These are phyloP conservation scores for Polypedilum vanderplanki DNA, from an alignment of 1,140 invertebrate species.

Conservation along the genomic window DNA sequence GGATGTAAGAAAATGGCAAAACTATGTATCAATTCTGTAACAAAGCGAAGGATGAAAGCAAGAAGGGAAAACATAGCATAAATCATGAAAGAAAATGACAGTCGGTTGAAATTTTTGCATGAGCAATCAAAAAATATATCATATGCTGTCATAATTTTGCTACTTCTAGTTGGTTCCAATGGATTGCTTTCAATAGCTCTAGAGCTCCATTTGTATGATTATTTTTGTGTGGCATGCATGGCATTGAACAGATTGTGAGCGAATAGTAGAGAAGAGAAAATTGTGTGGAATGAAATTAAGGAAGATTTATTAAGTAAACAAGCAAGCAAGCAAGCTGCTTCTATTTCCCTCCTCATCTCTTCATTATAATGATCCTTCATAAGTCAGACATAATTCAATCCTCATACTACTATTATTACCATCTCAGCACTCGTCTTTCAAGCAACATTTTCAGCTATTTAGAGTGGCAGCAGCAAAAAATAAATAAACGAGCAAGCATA, in stretches of 20 bases:
- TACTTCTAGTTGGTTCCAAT: neutral
- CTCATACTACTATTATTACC: neutral
- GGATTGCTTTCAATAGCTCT: neutral
- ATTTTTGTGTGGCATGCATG: neutral
- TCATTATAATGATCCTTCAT: constrained; percentile 23
- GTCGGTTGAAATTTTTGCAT: constrained; percentile 14
- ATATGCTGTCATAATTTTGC: neutral
- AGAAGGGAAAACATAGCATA: constrained; percentile 15
- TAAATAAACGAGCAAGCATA: neutral
- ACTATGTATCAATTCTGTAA: too few relatives aligned
- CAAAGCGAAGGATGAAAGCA: neutral
- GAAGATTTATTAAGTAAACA: constrained; percentile 29
- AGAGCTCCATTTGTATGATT: too few relatives aligned
- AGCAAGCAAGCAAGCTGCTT: neutral
- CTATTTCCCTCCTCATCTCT: neutral
- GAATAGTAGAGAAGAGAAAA: constrained; percentile 35
- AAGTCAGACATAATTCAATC: constrained; percentile 27
- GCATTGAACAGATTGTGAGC: neutral
- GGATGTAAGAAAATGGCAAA: too few relatives aligned
- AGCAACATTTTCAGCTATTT: neutral
- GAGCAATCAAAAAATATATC: constrained; percentile 13
- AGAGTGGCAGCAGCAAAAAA: neutral
- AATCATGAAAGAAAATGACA: constrained; percentile 28
- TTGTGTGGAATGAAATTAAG: neutral
- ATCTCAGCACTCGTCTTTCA: neutral